A percentile compares a stretch with the other conserved stretches of the same genome.
Conservation (phyloP, 2,797 vertebrate genomes). For the Euphonia xanthogaster region DNA sequence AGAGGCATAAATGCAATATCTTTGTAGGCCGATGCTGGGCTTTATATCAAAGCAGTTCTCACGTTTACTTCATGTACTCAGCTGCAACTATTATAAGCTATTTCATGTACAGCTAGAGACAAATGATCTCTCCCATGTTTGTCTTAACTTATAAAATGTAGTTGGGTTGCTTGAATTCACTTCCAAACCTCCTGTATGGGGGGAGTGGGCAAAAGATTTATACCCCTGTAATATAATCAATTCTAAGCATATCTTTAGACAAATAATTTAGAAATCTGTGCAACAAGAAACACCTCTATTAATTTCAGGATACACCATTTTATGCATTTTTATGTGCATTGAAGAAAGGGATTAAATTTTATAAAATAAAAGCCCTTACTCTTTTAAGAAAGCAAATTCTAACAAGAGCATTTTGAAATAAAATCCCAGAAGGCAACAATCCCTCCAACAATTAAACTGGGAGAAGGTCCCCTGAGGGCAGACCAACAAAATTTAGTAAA, state of each 20-base stretch:
- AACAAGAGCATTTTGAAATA: slow-evolving; percentile 75
- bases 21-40: slow-evolving; percentile 62
- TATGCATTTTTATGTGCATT: slow-evolving; percentile 63
- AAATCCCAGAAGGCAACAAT: slow-evolving; percentile 78
- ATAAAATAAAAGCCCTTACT: slow-evolving; percentile 36
- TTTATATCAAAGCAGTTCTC: slow-evolving; percentile 77
- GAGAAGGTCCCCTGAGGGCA: slow-evolving; percentile 76
- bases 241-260: slow-evolving; percentile 74
- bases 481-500: slow-evolving; percentile 74
- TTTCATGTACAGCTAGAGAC: slow-evolving; percentile 77
- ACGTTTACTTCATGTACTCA: slow-evolving; percentile 75
- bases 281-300: slow-evolving; percentile 71
- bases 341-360: not conserved
- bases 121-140: slow-evolving; percentile 74
- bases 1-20: slow-evolving; percentile 73
- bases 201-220: slow-evolving; percentile 66
- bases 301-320: slow-evolving; percentile 65
- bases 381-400: slow-evolving; percentile 65
- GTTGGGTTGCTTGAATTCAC: slow-evolving; percentile 69
- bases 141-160: slow-evolving; percentile 76
- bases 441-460: slow-evolving; percentile 78
- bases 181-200: slow-evolving; percentile 44
- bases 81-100: slow-evolving; percentile 71
- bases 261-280: slow-evolving; percentile 74
- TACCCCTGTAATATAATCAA: slow-evolving; percentile 70